phyloP scores from a whole-genome alignment of 2,113 vertebrate species.

The Zootoca vivipara region DNA sequence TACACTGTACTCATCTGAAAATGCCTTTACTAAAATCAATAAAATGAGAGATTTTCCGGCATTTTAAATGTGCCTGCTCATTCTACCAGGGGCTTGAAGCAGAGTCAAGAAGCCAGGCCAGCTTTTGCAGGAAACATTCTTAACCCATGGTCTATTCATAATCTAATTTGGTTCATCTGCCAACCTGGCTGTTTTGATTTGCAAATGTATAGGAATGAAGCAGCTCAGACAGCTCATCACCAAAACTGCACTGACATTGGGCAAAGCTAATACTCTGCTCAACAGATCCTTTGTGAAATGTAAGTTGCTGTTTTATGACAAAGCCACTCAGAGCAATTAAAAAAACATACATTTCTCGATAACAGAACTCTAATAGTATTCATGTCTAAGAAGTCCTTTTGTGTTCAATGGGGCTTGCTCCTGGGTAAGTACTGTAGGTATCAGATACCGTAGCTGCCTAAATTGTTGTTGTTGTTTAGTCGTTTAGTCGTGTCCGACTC shows the following conservation, averaged over 20 bases:
- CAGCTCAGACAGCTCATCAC: background rate
- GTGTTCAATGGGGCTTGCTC: background rate
- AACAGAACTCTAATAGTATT: background rate
- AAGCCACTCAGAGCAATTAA: background rate
- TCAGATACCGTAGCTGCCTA: no score
- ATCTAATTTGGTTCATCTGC: constrained; percentile 2
- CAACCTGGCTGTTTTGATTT: constrained; percentile 18
- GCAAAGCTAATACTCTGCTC: background rate
- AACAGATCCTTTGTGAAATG: background rate
- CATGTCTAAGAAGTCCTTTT: background rate
- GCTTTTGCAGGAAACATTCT: background rate
- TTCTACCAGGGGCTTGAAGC: background rate
- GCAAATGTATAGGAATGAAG: background rate
- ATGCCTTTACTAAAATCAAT: background rate
- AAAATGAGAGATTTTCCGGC: background rate
- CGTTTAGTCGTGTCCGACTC: no score
- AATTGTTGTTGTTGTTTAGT: no score
- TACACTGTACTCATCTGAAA: background rate
- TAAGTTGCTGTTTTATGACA: background rate
- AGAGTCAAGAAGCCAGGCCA: background rate
- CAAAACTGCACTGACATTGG: background rate
- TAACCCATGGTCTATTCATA: background rate
- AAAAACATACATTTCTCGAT: background rate
- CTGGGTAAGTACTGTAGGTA: no score
- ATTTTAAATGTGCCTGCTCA: background rate